Base-by-base conservation (phyloP, 2,113 vertebrate species). In the Ophiodon elongatus region DNA sequence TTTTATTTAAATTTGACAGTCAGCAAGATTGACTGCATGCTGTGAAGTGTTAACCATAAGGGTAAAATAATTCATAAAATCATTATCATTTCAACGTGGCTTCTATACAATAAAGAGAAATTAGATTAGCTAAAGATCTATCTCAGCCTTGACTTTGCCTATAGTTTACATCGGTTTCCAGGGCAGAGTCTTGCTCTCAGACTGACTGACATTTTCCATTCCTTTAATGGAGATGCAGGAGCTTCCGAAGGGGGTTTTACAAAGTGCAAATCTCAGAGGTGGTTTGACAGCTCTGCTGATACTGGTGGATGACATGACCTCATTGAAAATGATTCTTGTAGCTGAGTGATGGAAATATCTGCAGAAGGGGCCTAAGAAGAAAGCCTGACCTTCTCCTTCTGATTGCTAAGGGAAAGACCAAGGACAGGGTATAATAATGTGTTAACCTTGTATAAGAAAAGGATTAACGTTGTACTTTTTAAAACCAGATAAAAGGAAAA, bases 251-350 rank as follows among this genome's bases (percentile, higher is more conserved):
- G 72, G 17, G 4, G 0, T 82, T 84, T 86, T 19, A 17, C 41
- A 83, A 80, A 82, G 85, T 84, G 71, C 63, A 87, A 56, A 78
- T 77, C 47, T 84, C 41, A 56, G 80, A 73, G 71, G 69, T 69
- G 62, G 76, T 79, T 60, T 91, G 82, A 79, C 78, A 76, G 73
- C 69, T 89, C 64, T 71, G 76, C 60, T 35, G 29, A 66, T 54
- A 69, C 56, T 57, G 43, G 57, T 33, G 37, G 59, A 59, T 85
- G 87, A 78, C 74, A 86, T 62, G 62, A 47, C 66, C 64, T 86
- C 72, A 85, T 67, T 68, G 67, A 33, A 52, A 81, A 82, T 39
- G 52, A 80, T 82, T 80, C 73, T 43, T 76, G 35, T 25, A 52
- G 33, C 59, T 27, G 23, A 82, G 39, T 64, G 71, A 87, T 73